Conservation (phyloP, 2,797 vertebrate species). For the Phataginus tricuspis region DNA sequence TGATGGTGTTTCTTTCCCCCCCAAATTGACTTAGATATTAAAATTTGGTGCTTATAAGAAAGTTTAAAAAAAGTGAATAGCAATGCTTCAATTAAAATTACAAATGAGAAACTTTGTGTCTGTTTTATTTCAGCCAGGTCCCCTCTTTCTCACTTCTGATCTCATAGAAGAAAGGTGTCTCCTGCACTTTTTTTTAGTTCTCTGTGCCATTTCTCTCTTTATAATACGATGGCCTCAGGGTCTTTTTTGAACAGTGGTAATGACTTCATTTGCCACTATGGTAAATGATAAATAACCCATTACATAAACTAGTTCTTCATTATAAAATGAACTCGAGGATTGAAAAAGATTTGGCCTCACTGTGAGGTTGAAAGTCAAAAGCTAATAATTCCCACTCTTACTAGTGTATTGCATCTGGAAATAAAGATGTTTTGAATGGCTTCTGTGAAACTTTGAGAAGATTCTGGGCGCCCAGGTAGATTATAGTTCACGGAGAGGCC, state of each 20-base stretch:
- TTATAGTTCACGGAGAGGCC: not conserved
- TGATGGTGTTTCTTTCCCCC: conserved; percentile 69
- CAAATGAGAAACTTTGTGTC: conserved; percentile 72
- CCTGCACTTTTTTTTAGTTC: conserved; percentile 49
- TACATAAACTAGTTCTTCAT: conserved; percentile 46
- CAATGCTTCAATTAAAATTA: conserved; percentile 82
- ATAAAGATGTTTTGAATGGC: conserved; percentile 22
- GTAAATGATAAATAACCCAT: conserved; percentile 34
- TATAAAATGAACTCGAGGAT: conserved; percentile 55
- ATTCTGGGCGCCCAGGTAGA: not conserved
- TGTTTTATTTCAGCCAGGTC: conserved; percentile 66
- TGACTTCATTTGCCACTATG: conserved; percentile 52
- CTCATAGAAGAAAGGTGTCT: not conserved
- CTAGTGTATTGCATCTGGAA: conserved; percentile 28
- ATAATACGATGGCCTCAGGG: not conserved
- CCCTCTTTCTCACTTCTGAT: not conserved
- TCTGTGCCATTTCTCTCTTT: conserved; percentile 48
- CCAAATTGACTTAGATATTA: conserved; percentile 64
- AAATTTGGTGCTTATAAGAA: conserved; percentile 80
- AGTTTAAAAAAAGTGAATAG: conserved; percentile 62
- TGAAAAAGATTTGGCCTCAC: conserved; percentile 59
- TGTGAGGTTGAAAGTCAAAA: conserved; percentile 59
- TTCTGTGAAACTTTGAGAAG: not conserved
- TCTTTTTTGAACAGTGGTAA: conserved; percentile 41
- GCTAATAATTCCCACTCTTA: not conserved